These are phyloP conservation scores for Sarcophaga subvicina DNA, from an alignment of 2,888 invertebrate genomes.

Conservation along the genomic window DNA sequence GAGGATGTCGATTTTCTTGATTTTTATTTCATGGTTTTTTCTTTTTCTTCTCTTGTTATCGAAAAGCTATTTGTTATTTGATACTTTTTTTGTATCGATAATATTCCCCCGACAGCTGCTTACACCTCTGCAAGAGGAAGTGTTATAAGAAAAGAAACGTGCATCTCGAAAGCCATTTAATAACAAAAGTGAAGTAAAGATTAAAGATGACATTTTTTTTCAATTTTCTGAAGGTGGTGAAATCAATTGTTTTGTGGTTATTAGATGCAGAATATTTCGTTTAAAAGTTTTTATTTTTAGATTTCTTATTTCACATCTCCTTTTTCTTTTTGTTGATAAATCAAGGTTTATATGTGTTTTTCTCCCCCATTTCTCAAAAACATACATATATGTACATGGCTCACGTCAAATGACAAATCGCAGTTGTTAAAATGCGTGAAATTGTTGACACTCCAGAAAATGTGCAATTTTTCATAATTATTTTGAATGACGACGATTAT, in stretches of 20 bases:
- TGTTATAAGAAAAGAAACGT: too few species aligned
- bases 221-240: background rate
- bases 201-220: background rate
- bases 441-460: slow-evolving; percentile 60
- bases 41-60: background rate
- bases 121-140: background rate
- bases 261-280: background rate
- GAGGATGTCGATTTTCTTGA: slow-evolving; percentile 16
- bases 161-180: too few species aligned
- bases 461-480: slow-evolving; percentile 60
- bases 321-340: background rate
- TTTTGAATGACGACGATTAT: background rate
- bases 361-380: background rate
- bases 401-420: slow-evolving; percentile 52
- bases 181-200: background rate
- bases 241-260: slow-evolving; percentile 14
- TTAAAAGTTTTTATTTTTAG: background rate
- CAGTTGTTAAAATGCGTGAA: slow-evolving; percentile 59
- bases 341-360: background rate
- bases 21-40: background rate
- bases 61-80: slow-evolving; percentile 53
- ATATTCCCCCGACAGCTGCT: slow-evolving; percentile 22
- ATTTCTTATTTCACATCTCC: background rate
- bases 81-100: slow-evolving; percentile 36
- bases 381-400: background rate